Evolutionary conservation across 2,888 invertebrate species (phyloP), one percentile per base, ranked within the genome.

Genomic region (Panopea generosa): DNA sequence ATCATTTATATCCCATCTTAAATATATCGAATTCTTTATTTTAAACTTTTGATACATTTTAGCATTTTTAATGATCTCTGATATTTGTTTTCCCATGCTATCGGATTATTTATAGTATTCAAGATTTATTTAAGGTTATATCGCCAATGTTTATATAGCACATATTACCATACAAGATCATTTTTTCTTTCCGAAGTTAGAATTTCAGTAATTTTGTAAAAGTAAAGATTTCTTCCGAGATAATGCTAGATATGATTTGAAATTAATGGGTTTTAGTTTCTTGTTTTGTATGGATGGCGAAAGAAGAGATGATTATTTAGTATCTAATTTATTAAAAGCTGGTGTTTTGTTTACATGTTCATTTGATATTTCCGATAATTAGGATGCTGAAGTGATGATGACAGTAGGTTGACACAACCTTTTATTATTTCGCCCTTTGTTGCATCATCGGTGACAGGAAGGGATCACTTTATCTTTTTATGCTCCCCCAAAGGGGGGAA

Each of bases 91-190:
- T 75, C 75, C 75, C 69, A 75, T 69, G 75, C 60, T 47, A 24
- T 14, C n/a, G 53, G 75, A 75, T 75, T 75, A 75, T 75, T 69
- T 75, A 75, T 69, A 65, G 56, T n/a, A n/a, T n/a, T n/a, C n/a
- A n/a, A n/a, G 6, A 33, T 33, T 33, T 33, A 4, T 33, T 7
- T 33, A 60, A 52, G 47, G 53, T 27, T 40, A 40, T 50, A 61
- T 47, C 18, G 22, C 16, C 29, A 69, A 69, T 61, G 60, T 60
- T 69, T 60, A 69, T 60, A 53, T 33, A 49, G 56, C 56, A 29
- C 66, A 56, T 66, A 56, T 56, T 47, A 45, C 22, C 22, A 55
- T 47, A 47, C 20, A 27, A 20, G 38, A 56, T 38, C 33, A 24
- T 33, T 55, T 49, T 66, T 56, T 66, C 47, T 47, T n/a, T 9